Conservation (phyloP, 1,140 invertebrate species). For the Bombus affinis region DNA sequence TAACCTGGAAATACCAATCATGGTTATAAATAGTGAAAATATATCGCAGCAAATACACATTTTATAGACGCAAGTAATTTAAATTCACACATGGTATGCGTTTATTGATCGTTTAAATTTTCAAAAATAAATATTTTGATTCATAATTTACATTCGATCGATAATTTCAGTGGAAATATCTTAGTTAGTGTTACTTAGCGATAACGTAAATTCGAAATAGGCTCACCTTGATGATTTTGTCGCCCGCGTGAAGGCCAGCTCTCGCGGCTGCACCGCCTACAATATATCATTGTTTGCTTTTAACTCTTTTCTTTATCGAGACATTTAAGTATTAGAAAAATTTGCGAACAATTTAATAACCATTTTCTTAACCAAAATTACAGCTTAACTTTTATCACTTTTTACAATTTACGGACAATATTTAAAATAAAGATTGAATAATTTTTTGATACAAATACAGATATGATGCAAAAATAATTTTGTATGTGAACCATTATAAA, state of each 20-base stretch:
- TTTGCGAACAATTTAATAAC: not conserved
- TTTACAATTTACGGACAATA: not conserved
- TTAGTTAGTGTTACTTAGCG: not conserved
- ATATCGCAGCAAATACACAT: not conserved
- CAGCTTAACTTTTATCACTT: not conserved
- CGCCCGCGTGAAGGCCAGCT: slow-evolving; percentile 95
- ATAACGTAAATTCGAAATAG: slow-evolving; percentile 49
- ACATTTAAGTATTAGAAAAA: not conserved
- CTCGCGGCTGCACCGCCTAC: slow-evolving; percentile 95
- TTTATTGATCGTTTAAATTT: slow-evolving; percentile 1
- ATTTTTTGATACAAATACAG: no score
- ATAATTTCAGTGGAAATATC: not conserved
- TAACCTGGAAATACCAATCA: slow-evolving; percentile 86
- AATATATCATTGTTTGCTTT: slow-evolving; percentile 65
- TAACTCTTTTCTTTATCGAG: not conserved
- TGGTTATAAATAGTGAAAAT: slow-evolving; percentile 30
- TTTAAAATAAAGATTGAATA: not conserved
- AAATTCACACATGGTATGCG: not conserved
- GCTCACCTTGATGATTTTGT: slow-evolving; percentile 95
- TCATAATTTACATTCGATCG: not conserved
- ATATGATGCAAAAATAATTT: not conserved
- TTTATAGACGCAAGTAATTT: not conserved
- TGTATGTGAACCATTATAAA: not conserved
- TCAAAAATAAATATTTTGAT: not conserved
- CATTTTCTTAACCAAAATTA: not conserved